Evolutionary conservation across 64 coral and sea anemone species (phyloP), one percentile per base, ranked within the genome.

Genomic region (Anthopleura sola): DNA sequence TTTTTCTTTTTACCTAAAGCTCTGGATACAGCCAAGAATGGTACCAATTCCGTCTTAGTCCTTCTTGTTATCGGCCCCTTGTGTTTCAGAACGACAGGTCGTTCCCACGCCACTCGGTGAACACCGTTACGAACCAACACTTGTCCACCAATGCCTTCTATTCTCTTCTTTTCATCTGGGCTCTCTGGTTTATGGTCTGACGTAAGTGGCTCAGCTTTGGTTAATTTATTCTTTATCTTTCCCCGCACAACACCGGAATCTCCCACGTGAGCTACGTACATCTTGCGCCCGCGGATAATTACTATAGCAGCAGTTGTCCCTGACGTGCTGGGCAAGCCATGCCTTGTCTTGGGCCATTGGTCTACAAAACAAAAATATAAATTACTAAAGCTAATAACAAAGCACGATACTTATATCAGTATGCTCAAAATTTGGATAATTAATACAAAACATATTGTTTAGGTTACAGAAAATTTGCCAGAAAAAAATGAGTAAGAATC

Each of bases 121-220:
- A 98, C 88, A 33, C 95, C 95, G 49, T 98, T 98, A 17, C 95
- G 86, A 40, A 85, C 86, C 7, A 93, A 37, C 10, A 98, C 92
- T 53, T 89, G 88, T 23, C 95, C 95, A 12, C 95, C 95, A 20
- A 91, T 81, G 3, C 82, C 84, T 46, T 94, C 92, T 8, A 98
- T 98, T 20, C 95, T 82, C 81, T 77, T 71, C 37, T 83, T 94
- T 84, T 98, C 95, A 16, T 86, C 83, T 44, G 95, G 92, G 26
- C 87, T 89, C 71, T 98, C 92, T 37, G 95, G 95, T 80, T 98
- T 98, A 37, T 98, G 95, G 80, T 98, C 95, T 68, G 87, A 89
- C 9, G 95, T 98, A 12, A 98, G 82, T 36, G 92, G 53, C 6
- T 93, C 86, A 0, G 89, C 86, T 60, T 94, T 86, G 3, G 92